Evolutionary conservation across 35 echinoderm and acorn worm species (phyloP).

Genomic region (Ptychodera flava): DNA sequence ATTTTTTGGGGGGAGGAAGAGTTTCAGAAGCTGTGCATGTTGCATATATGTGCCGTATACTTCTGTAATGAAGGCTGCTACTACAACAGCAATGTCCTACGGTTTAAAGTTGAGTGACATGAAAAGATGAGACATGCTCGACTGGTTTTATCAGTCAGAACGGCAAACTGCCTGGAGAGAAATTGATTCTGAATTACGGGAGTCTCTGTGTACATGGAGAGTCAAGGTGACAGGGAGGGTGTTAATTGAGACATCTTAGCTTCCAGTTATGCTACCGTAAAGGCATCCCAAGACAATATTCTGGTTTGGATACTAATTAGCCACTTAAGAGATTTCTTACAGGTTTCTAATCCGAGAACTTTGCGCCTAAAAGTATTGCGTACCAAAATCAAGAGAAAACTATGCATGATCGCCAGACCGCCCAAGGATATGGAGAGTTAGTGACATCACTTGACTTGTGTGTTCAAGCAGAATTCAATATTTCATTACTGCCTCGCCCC

Average conservation of each 20-base stretch:
- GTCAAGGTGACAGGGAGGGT: background rate
- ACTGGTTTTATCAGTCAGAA: background rate
- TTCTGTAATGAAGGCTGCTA: too few species aligned
- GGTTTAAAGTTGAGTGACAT: background rate
- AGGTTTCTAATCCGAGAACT: background rate
- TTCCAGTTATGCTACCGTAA: background rate
- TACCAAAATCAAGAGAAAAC: background rate
- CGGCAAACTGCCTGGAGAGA: background rate
- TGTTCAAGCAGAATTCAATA: constrained; percentile 1
- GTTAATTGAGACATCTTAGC: background rate
- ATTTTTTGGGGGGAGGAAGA: too few species aligned
- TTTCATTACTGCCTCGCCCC: background rate
- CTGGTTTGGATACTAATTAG: background rate
- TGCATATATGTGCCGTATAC: too few species aligned
- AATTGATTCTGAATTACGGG: background rate
- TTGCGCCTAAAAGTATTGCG: background rate
- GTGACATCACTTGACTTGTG: background rate
- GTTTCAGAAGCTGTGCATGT: too few species aligned
- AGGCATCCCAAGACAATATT: background rate
- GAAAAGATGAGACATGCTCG: background rate
- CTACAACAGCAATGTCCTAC: too few species aligned
- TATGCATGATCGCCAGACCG: background rate
- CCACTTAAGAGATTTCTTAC: background rate
- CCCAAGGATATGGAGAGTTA: background rate
- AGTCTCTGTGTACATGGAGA: background rate